Conservation (phyloP, 2,113 vertebrate species). For the Saguinus imperator region DNA sequence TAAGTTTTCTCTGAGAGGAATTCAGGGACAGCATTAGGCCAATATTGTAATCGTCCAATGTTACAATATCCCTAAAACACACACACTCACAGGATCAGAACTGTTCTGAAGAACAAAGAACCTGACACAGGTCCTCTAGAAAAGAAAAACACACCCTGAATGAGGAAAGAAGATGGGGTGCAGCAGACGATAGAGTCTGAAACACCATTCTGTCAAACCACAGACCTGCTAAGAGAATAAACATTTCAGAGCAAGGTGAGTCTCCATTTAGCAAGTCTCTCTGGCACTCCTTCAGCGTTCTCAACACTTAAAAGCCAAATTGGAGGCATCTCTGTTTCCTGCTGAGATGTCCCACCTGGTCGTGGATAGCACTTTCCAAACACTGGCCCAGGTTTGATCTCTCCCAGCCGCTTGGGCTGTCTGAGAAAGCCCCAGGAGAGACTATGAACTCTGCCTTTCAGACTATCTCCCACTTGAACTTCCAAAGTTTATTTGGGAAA, state of each 20-base stretch:
- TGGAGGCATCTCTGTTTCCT: constrained; percentile 66
- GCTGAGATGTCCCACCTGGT: constrained; percentile 77
- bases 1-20: background rate
- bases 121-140: background rate
- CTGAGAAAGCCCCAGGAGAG: constrained; percentile 38
- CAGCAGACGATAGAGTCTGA: constrained; percentile 21
- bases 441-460: constrained; percentile 16
- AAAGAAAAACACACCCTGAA: background rate
- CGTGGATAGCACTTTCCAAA: constrained; percentile 67
- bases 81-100: background rate
- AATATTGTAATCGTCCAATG: background rate
- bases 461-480: constrained; percentile 51
- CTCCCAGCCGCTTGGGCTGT: constrained; percentile 67
- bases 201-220: background rate
- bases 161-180: background rate
- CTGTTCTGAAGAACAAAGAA: constrained; percentile 32
- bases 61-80: background rate
- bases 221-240: constrained; percentile 57
- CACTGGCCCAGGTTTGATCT: constrained; percentile 69
- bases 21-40: background rate
- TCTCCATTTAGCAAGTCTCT: constrained; percentile 58
- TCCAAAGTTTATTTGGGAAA: constrained; percentile 66
- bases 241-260: constrained; percentile 74
- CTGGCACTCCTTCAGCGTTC: constrained; percentile 56
- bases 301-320: constrained; percentile 71